These are phyloP conservation scores for Pasiphila rectangulata DNA, from an alignment of 2,888 invertebrate genomes.

Conservation along the genomic window DNA sequence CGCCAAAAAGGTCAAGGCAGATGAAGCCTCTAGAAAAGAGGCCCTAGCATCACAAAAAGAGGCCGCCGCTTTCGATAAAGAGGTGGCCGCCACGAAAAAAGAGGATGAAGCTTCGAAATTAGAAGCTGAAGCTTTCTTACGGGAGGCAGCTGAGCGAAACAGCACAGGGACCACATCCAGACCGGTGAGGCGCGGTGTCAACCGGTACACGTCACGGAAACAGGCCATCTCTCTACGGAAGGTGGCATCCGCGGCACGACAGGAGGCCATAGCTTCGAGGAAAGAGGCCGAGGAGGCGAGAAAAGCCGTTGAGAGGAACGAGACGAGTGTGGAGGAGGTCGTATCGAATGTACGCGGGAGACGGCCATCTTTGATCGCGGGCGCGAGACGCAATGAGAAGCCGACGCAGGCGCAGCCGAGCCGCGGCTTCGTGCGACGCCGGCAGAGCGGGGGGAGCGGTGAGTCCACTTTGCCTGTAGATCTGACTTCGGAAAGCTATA, in stretches of 20 bases:
- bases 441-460: conserved; percentile 67
- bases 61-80: conserved; percentile 30
- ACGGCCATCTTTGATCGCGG: conserved; percentile 57
- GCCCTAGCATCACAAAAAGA: conserved; percentile 23
- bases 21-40: conserved; percentile 38
- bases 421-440: conserved; percentile 62
- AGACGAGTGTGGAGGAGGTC: conserved; percentile 30
- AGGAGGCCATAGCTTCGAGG: conserved; percentile 35
- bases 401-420: conserved; percentile 38
- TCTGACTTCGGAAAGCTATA: conserved; percentile 3
- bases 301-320: conserved; percentile 48
- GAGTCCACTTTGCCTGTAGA: conserved; percentile 48
- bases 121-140: conserved; percentile 19
- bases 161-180: conserved; percentile 19
- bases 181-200: conserved; percentile 14
- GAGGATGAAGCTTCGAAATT: conserved; percentile 21
- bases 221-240: conserved; percentile 16
- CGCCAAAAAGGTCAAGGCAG: conserved; percentile 44
- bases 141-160: conserved; percentile 20
- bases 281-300: conserved; percentile 29
- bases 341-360: conserved; percentile 41
- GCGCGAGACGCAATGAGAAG: conserved; percentile 62
- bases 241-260: conserved; percentile 11
- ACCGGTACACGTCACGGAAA: conserved; percentile 20
- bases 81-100: conserved; percentile 17